Evolutionary conservation across 2,113 vertebrate genomes (phyloP).

Genomic region (Accipiter virgatus): DNA sequence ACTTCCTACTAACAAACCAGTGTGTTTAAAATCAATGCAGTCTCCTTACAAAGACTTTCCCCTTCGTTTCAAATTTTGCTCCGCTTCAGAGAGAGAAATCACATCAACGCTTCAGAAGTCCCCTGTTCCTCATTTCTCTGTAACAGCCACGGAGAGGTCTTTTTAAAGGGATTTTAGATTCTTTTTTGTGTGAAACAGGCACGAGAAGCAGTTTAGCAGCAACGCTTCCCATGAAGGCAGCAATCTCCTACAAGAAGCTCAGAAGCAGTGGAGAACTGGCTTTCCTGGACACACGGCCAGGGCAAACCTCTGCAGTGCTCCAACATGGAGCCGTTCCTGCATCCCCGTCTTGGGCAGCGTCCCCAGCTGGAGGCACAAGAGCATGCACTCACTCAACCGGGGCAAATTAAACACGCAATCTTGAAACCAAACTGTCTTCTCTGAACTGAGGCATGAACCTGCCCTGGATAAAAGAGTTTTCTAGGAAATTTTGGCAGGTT

Average conservation of each 20-base stretch:
- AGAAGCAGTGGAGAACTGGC: background rate
- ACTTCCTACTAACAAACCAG: background rate
- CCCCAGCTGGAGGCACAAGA: background rate
- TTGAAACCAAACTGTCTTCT: background rate
- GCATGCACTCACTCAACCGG: fast-evolving
- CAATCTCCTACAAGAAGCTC: background rate
- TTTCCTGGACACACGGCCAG: background rate
- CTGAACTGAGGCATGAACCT: background rate
- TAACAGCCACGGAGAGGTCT: background rate
- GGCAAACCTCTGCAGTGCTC: background rate
- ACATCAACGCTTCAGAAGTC: background rate
- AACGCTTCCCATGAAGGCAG: background rate
- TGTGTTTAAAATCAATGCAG: background rate
- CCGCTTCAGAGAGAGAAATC: background rate
- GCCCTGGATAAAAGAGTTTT: background rate
- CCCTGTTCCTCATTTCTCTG: background rate
- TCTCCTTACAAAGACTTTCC: background rate
- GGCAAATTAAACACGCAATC: fast-evolving
- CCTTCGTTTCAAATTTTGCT: background rate
- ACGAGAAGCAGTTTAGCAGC: background rate
- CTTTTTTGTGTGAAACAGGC: background rate
- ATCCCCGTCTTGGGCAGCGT: fast-evolving
- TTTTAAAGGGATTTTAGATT: background rate
- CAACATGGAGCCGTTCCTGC: fast-evolving
- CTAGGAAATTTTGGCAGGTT: background rate